Percentiles rank a stretch among this genome's conserved stretches.
Evolutionary conservation across 1,140 invertebrate genomes (phyloP).

Genomic region (Brachionus plicatilis): DNA sequence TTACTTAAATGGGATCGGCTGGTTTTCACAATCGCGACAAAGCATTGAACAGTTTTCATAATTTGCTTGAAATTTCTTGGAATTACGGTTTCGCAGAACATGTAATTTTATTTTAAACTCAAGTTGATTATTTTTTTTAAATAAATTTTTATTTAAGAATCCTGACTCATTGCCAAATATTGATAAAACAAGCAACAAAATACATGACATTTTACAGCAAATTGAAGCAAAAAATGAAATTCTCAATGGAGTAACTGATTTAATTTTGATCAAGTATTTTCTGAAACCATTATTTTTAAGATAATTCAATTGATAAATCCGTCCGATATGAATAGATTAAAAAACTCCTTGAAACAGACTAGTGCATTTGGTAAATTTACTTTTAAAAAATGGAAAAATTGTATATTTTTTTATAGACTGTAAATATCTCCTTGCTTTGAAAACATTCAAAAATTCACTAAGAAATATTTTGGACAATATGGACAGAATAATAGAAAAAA

Average conservation of each 20-base stretch:
- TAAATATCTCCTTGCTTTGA: not conserved
- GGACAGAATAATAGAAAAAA: not conserved
- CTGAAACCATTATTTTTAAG: not conserved
- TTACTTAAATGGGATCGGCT: not conserved
- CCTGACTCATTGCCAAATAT: not conserved
- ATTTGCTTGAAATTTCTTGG: not conserved
- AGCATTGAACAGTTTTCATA: not conserved
- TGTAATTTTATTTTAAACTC: not conserved
- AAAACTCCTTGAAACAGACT: slow-evolving; percentile 3
- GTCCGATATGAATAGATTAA: not conserved
- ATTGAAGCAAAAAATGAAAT: not conserved
- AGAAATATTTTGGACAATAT: not conserved
- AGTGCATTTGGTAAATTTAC: not conserved
- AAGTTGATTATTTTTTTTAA: not conserved
- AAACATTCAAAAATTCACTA: not conserved
- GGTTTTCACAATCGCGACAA: not conserved
- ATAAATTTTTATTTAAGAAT: not conserved
- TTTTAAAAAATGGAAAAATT: not conserved
- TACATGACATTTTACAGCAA: slow-evolving; percentile 1
- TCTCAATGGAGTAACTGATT: not conserved
- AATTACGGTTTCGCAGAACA: not conserved
- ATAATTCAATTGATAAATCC: not conserved
- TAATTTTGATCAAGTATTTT: not conserved
- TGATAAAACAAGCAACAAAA: not conserved
- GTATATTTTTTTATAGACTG: not conserved